Evolutionary conservation across 2,888 invertebrate species (phyloP).

Genomic region (Pinctada fucata): DNA sequence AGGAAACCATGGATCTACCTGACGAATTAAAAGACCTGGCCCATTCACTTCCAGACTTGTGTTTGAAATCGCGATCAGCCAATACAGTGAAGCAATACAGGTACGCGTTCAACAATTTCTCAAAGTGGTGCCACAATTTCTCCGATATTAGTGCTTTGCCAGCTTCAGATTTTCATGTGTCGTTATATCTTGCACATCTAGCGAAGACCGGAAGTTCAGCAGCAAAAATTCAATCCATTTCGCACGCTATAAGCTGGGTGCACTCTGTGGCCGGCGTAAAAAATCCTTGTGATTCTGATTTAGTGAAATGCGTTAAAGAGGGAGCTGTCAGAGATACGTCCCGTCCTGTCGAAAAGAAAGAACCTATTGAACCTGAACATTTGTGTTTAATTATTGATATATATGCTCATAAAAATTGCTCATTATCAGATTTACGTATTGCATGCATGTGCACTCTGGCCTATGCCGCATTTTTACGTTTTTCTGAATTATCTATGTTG

Average conservation of each 20-base stretch:
- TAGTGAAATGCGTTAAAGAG: background rate
- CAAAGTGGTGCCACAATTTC: no score
- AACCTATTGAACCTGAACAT: slow-evolving; percentile 15
- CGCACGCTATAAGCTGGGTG: background rate
- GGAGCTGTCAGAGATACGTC: background rate
- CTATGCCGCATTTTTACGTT: slow-evolving; percentile 14
- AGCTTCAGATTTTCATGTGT: no score
- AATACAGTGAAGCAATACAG: no score
- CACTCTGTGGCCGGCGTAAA: background rate
- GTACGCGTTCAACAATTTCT: no score
- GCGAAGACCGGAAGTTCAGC: no score
- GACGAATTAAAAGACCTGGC: no score
- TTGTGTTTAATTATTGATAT: background rate
- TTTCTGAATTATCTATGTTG: slow-evolving; percentile 11
- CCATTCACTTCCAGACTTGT: no score
- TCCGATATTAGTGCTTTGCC: no score
- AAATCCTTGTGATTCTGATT: background rate
- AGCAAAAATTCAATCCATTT: background rate
- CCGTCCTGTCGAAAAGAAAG: background rate
- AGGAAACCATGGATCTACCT: no score
- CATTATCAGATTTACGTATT: background rate
- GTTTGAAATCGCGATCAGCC: no score
- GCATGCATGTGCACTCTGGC: slow-evolving; percentile 10
- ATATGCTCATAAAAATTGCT: background rate
- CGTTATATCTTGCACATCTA: no score